Evolutionary conservation across 2,888 invertebrate species (phyloP).

Genomic region (Melanotus villosus): DNA sequence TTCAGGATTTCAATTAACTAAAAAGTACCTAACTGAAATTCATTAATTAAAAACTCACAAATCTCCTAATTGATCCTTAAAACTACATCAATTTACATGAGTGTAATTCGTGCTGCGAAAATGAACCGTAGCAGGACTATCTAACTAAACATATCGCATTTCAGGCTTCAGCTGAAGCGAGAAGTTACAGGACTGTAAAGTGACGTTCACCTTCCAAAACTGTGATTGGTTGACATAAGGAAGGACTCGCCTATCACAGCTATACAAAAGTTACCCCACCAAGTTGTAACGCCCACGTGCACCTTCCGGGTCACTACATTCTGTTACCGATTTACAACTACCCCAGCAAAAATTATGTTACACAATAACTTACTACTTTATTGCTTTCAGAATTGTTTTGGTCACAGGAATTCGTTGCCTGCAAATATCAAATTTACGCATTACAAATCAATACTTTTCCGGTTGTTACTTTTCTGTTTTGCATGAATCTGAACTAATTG

Average conservation of each 20-base stretch:
- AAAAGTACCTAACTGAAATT: too few species aligned
- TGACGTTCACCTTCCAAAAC: conserved; percentile 61
- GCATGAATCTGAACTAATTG: too few species aligned
- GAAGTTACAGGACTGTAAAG: conserved; percentile 65
- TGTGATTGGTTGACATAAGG: conserved; percentile 59
- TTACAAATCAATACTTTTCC: too few species aligned
- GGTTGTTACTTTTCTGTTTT: too few species aligned
- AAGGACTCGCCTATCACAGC: conserved; percentile 56
- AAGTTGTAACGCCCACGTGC: conserved; percentile 67
- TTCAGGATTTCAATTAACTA: too few species aligned
- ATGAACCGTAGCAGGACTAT: conserved; percentile 54
- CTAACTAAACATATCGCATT: conserved; percentile 62
- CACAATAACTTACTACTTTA: conserved; percentile 48
- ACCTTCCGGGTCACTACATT: conserved; percentile 66
- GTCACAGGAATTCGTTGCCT: neutral
- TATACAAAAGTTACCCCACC: conserved; percentile 53
- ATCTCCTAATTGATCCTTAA: neutral
- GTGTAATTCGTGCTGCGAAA: conserved; percentile 31
- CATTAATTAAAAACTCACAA: neutral
- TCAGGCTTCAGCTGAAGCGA: conserved; percentile 64
- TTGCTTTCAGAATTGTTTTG: conserved; percentile 38
- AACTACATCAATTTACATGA: conserved; percentile 16
- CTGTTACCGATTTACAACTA: conserved; percentile 64
- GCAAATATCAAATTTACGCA: neutral
- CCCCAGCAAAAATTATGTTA: conserved; percentile 52